Base-by-base conservation (phyloP, 1,140 invertebrate species). In the Brachionus rubens region DNA sequence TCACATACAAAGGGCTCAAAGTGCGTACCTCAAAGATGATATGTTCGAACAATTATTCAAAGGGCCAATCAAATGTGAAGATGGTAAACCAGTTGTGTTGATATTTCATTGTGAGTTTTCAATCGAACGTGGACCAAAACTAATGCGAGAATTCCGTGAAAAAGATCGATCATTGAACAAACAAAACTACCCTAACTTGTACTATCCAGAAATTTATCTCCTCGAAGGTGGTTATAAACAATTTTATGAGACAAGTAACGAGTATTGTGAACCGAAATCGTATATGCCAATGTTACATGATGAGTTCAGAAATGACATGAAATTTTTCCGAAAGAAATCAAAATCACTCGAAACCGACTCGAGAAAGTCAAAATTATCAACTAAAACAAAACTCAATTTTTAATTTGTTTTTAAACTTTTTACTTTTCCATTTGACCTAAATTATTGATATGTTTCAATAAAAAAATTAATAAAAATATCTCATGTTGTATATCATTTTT, bases 51-150 rank as follows among this genome's bases (percentile, higher is more conserved):
- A 89, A 54, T 88, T 56, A 33, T 41, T 76, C 2, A 83, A 87
- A 36, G 82, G 86, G 77, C 80, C 80, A 78, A 80, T 78, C 80
- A 78, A 80, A 79, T 72, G 80, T n/a, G 72, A 79, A 79, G 72
- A 80, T n/a, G 72, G 78, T 24, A 81, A 89, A 78, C 84, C 90
- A 16, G 86, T 89, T 54, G 90, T 98, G 54, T 83, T 99, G 19
- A 90, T 99, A 30, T 99, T 99, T 82, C 96, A 99, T 82, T 99
- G 96, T 84, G 96, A 99, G 85, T 99, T 97, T 85, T 97, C 94
- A 0, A 91, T 92, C 75, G 91, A 98, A 84, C 87, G 96, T 50
- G 96, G 92, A 33, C 96, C 96, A 3, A 91, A 89, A 79, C 85
- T 98, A 48, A 68, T 68, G 65, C 24, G 62, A 43, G 62, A 67